Percentiles rank a stretch among this genome's conserved stretches.
phyloP scores from a whole-genome alignment of 2,113 vertebrate genomes.

The Perca fluviatilis region DNA sequence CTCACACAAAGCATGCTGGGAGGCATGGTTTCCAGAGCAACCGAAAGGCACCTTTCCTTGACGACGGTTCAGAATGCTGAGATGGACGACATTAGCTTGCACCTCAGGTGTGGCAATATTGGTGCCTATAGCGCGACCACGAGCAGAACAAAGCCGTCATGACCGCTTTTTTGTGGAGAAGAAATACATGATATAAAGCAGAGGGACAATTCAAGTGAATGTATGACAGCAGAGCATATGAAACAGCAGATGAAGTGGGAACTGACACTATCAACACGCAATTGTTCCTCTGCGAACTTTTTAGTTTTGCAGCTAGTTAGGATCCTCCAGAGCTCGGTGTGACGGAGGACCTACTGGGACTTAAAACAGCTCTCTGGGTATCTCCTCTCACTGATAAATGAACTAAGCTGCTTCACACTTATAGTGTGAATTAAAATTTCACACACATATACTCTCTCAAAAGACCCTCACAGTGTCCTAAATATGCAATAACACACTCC shows the following conservation, averaged over 20 bases:
- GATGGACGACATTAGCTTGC: conserved; percentile 77
- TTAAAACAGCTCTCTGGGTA: conserved; percentile 62
- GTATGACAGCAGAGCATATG: background rate
- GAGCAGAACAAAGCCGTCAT: conserved; percentile 54
- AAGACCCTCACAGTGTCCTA: conserved; percentile 72
- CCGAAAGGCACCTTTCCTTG: conserved; percentile 79
- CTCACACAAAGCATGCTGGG: conserved; percentile 79
- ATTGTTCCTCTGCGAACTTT: conserved; percentile 45
- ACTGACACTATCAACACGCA: conserved; percentile 11
- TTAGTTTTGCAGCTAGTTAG: conserved; percentile 42
- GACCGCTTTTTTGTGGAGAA: conserved; percentile 3
- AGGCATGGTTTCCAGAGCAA: conserved; percentile 82
- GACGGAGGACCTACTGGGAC: conserved; percentile 64
- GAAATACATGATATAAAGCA: background rate
- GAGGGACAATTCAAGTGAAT: background rate
- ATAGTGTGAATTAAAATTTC: conserved; percentile 82
- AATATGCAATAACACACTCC: conserved; percentile 76
- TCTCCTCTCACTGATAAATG: conserved; percentile 68
- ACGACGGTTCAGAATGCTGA: conserved; percentile 74
- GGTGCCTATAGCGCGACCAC: conserved; percentile 54
- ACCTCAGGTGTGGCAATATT: conserved; percentile 71
- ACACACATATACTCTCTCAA: conserved; percentile 68
- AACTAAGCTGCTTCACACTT: conserved; percentile 74
- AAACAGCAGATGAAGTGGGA: conserved; percentile 5
- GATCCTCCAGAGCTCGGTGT: conserved; percentile 45